Conservation (phyloP, 2,888 invertebrate species). For the Luperina testacea region DNA sequence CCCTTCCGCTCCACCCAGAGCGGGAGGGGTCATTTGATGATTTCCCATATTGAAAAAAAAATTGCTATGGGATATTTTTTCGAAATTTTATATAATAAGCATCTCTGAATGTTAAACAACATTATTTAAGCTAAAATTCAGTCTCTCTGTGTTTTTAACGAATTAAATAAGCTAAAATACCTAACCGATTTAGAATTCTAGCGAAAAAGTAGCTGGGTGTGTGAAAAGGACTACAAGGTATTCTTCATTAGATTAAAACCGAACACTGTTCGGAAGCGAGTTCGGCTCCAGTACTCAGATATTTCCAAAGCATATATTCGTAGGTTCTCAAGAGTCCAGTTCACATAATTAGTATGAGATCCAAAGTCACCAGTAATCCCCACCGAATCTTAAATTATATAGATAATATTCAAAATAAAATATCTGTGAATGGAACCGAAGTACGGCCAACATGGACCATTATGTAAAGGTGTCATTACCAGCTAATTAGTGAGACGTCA, state of each 20-base stretch:
- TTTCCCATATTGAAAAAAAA: no score
- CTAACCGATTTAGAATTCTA: neutral
- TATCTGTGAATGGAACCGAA: conserved; percentile 2
- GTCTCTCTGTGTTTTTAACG: no score
- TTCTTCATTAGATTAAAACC: neutral
- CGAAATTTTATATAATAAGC: no score
- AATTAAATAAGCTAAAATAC: no score
- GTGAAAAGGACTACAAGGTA: neutral
- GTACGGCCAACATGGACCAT: conserved; percentile 23
- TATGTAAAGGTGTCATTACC: conserved; percentile 56
- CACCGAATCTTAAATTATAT: neutral
- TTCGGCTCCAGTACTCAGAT: no score
- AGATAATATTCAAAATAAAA: neutral
- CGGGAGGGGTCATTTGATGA: no score
- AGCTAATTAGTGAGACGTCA: conserved; percentile 59
- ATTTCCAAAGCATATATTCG: neutral
- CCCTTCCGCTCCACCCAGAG: no score
- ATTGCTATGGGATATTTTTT: no score
- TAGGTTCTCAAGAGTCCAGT: neutral
- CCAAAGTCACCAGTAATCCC: neutral
- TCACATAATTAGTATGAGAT: neutral
- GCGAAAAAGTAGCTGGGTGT: no score
- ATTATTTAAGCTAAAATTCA: neutral
- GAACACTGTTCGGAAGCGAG: neutral
- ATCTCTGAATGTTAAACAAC: neutral